phyloP scores from a whole-genome alignment of 2,888 invertebrate species.

The Oscheius onirici region DNA sequence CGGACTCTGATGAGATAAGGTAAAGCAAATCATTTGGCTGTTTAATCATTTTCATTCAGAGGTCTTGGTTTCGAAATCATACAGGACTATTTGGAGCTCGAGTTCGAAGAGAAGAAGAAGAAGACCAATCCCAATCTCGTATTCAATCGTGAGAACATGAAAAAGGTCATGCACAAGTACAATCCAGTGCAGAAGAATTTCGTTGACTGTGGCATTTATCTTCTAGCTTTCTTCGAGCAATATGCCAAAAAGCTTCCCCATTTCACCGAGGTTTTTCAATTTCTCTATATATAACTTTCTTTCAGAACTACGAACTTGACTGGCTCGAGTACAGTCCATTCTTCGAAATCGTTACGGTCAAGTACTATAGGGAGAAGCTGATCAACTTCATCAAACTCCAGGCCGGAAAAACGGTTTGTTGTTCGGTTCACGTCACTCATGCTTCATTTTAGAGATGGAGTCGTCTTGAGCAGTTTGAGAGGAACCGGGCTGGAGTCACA shows the following conservation, averaged over 20 bases:
- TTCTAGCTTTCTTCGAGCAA: conserved; percentile 1
- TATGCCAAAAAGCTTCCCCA: background rate
- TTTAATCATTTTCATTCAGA: conserved; percentile 1
- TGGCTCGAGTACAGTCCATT: conserved; percentile 5
- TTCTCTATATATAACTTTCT: background rate
- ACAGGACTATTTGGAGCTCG: conserved; percentile 9
- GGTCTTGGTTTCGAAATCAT: conserved; percentile 1
- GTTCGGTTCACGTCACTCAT: background rate
- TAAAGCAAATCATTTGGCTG: background rate
- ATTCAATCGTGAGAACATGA: background rate
- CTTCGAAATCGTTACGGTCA: background rate
- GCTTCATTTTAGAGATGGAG: conserved; percentile 6
- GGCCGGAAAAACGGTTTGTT: background rate
- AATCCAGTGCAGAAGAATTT: conserved; percentile 18
- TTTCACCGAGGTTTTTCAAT: background rate
- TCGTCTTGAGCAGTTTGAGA: conserved; percentile 12
- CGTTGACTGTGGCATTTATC: conserved; percentile 19
- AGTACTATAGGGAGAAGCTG: conserved; percentile 16
- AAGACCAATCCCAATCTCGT: conserved; percentile 4
- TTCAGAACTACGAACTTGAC: background rate
- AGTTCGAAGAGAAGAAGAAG: conserved; percentile 24
- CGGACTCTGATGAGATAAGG: conserved; percentile 9
- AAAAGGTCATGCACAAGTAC: background rate
- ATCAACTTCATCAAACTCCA: background rate
- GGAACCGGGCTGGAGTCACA: background rate